Evolutionary conservation across 2,113 vertebrate species (phyloP).

Genomic region (Cariama cristata): DNA sequence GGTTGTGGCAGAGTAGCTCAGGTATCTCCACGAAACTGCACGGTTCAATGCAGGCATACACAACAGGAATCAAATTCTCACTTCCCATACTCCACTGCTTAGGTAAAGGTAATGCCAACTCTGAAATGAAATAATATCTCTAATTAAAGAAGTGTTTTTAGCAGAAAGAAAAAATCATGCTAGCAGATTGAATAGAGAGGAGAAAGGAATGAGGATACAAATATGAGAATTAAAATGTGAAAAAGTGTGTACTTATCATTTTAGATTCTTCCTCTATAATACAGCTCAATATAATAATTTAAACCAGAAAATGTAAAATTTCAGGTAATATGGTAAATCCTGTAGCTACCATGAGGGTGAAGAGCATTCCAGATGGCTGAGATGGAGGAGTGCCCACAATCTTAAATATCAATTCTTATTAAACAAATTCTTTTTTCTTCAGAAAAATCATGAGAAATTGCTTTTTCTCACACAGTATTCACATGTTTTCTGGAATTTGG

Average conservation of each 20-base stretch:
- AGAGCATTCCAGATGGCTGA: not conserved
- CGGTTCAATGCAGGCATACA: not conserved
- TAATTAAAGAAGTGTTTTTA: conserved; percentile 13
- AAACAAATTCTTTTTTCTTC: not conserved
- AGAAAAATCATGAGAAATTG: not conserved
- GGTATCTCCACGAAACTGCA: conserved; percentile 6
- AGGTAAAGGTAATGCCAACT: conserved; percentile 30
- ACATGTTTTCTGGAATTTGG: not conserved
- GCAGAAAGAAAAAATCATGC: not conserved
- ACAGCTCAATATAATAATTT: not conserved
- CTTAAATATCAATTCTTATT: not conserved
- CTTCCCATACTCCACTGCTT: not conserved
- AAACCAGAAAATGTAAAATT: not conserved
- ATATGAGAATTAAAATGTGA: not conserved
- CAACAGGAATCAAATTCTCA: conserved; percentile 34
- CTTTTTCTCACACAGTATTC: not conserved
- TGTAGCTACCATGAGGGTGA: not conserved
- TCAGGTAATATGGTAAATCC: not conserved
- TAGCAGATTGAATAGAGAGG: not conserved
- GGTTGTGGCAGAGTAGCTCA: conserved; percentile 8
- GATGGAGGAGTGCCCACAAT: not conserved
- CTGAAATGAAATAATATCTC: not conserved
- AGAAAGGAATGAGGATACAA: not conserved
- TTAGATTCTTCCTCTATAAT: not conserved
- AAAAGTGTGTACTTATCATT: not conserved